Percentiles rank a stretch among this genome's conserved stretches.
These are phyloP conservation scores for Staurois parvus DNA, from an alignment of 2,797 vertebrate genomes.

Conservation along the genomic window DNA sequence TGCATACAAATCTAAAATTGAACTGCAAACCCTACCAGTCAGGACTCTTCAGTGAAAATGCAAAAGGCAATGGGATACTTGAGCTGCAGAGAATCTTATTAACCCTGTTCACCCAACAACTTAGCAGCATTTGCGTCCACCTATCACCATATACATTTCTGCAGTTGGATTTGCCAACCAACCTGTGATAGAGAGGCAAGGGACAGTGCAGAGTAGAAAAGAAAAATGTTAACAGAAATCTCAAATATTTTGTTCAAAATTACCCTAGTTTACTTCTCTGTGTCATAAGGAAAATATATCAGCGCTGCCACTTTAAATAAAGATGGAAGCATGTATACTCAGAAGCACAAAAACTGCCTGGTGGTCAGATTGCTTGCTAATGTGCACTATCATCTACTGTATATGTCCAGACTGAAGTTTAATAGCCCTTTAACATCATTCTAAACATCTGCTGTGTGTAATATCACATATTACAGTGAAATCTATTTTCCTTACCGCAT, in stretches of 20 bases:
- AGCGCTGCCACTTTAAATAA: background rate
- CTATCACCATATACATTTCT: no score
- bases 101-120: no score
- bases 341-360: background rate
- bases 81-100: no score
- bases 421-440: background rate
- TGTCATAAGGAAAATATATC: background rate
- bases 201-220: no score
- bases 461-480: background rate
- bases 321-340: background rate
- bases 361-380: background rate
- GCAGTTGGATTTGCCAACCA: no score
- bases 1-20: no score
- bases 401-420: background rate
- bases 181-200: no score
- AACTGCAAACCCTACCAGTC: no score
- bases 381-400: background rate
- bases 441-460: background rate
- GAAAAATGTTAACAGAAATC: no score
- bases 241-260: background rate
- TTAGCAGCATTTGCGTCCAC: no score
- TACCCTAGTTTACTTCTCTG: background rate
- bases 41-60: no score
- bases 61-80: no score
- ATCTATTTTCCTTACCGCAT: background rate